These are phyloP conservation scores for Anguilla rostrata DNA, from an alignment of 2,113 vertebrate species.

Conservation along the genomic window DNA sequence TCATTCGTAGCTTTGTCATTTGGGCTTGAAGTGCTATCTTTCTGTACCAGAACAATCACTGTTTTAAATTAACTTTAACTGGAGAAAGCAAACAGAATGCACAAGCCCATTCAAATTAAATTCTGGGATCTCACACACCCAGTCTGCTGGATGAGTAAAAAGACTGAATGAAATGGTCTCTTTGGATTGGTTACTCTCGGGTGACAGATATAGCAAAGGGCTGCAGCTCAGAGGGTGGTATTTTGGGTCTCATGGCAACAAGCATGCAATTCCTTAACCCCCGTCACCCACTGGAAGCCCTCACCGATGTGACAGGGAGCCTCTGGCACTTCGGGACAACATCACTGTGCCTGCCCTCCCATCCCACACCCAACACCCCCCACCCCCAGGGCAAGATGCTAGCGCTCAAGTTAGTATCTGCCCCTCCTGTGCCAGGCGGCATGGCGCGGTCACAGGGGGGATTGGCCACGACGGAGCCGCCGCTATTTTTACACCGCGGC, in stretches of 20 bases:
- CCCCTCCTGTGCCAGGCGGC: background rate
- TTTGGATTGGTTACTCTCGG: background rate
- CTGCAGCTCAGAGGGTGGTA: background rate
- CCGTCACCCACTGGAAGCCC: background rate
- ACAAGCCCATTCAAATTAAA: background rate
- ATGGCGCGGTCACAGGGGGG: constrained; percentile 28
- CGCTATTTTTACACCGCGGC: constrained; percentile 69
- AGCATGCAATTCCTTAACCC: background rate
- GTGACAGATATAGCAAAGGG: background rate
- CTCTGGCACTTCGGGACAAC: background rate
- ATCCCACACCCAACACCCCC: too few species aligned
- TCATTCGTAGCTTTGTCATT: background rate
- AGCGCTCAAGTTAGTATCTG: background rate
- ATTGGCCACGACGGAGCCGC: constrained; percentile 62
- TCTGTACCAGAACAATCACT: background rate
- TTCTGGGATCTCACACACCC: background rate
- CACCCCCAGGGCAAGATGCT: background rate
- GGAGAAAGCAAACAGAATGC: background rate
- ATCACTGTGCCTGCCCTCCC: background rate
- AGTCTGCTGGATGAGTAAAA: background rate
- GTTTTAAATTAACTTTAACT: background rate
- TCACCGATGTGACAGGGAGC: background rate
- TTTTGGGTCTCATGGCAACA: background rate
- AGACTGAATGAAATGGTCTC: background rate
- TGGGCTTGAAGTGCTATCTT: background rate